Conservation (phyloP, 2,113 vertebrate species). For the Caretta caretta region DNA sequence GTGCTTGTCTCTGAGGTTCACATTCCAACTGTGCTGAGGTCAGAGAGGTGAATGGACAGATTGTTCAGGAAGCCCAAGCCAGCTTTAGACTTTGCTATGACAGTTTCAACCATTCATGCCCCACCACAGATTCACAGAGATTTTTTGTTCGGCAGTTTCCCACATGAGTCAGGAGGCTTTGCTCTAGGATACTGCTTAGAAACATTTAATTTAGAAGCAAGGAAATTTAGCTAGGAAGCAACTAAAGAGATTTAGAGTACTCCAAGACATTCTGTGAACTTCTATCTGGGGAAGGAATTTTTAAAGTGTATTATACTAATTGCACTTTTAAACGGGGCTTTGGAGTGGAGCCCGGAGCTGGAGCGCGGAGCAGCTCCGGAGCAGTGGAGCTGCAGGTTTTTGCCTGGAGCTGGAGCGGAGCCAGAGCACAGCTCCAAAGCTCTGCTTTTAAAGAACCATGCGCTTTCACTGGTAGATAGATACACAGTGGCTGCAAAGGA, state of each 20-base stretch:
- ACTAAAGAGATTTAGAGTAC: constrained; percentile 25
- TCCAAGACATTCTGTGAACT: constrained; percentile 4
- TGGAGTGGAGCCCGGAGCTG: no score
- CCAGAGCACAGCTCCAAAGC: no score
- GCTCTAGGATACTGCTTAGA: background rate
- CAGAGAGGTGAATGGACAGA: background rate
- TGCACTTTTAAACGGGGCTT: background rate
- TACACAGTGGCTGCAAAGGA: no score
- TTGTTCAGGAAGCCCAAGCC: background rate
- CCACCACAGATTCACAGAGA: background rate
- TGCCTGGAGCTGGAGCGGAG: no score
- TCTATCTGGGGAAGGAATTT: constrained; percentile 30
- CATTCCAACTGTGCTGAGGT: background rate
- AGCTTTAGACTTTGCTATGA: background rate
- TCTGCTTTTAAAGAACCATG: background rate
- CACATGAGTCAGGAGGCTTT: background rate
- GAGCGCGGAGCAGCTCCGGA: no score
- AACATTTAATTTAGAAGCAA: background rate
- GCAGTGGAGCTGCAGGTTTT: no score
- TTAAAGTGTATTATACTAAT: background rate
- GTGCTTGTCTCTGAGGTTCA: background rate
- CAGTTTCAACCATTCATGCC: background rate
- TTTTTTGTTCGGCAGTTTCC: constrained; percentile 3
- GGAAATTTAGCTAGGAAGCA: background rate
- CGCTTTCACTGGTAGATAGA: background rate